phyloP scores from a whole-genome alignment of 2,888 invertebrate species.

The Athalia rosae region DNA sequence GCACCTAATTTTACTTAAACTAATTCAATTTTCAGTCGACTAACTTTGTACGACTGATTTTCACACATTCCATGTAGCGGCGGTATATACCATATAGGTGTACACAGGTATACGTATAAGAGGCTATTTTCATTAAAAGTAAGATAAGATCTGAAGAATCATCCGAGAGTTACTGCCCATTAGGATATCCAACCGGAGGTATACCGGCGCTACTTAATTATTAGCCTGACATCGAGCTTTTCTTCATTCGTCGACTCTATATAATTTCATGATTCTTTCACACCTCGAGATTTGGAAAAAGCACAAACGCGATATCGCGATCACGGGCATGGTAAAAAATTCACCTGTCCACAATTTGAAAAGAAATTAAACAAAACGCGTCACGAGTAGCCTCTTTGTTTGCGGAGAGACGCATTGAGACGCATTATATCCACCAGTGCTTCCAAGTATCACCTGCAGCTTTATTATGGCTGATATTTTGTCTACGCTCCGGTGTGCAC shows the following conservation, averaged over 20 bases:
- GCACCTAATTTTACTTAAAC: background rate
- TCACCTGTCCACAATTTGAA: too few relatives aligned
- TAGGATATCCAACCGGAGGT: conserved; percentile 8
- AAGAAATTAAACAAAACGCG: background rate
- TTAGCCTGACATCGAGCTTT: background rate
- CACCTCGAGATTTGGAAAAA: too few relatives aligned
- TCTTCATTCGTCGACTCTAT: conserved; percentile 11
- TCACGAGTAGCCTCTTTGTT: background rate
- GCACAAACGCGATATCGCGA: too few relatives aligned
- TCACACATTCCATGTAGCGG: conserved; percentile 28
- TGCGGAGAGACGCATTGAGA: background rate
- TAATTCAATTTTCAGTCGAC: background rate
- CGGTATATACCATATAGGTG: too few relatives aligned
- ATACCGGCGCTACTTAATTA: conserved; percentile 31
- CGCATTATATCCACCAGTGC: conserved; percentile 32
- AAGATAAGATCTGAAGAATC: conserved; percentile 42
- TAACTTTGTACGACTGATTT: conserved; percentile 21
- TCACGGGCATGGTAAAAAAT: too few relatives aligned
- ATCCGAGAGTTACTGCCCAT: conserved; percentile 38
- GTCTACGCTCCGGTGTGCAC: conserved; percentile 57
- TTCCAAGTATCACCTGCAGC: conserved; percentile 59
- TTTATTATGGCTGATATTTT: conserved; percentile 62
- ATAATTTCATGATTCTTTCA: conserved; percentile 22
- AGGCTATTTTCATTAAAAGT: conserved; percentile 41
- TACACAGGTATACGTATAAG: conserved; percentile 26